phyloP scores from a whole-genome alignment of 2,888 invertebrate species.

The Xanthia togata region DNA sequence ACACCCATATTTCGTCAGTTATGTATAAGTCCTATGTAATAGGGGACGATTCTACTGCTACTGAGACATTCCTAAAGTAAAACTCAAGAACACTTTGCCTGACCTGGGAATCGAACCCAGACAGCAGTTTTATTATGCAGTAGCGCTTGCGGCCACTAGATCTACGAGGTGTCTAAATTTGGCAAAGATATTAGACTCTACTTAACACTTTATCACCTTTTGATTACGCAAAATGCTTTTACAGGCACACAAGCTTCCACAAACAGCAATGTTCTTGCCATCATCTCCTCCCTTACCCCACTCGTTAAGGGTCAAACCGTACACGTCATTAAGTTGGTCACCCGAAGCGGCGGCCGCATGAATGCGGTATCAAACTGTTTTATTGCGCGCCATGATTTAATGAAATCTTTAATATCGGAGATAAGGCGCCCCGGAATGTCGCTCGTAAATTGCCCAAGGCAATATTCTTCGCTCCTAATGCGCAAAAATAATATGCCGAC shows the following conservation, averaged over 20 bases:
- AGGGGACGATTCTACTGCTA: too few species aligned
- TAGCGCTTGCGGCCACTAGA: too few species aligned
- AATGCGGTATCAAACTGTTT: constrained; percentile 90
- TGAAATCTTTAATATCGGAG: constrained; percentile 90
- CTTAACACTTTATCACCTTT: too few species aligned
- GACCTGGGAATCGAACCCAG: too few species aligned
- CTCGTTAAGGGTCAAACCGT: constrained; percentile 78
- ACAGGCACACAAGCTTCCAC: background rate
- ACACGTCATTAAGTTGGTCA: constrained; percentile 87
- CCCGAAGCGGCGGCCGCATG: constrained; percentile 81
- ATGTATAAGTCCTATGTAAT: too few species aligned
- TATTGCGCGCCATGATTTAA: constrained; percentile 89
- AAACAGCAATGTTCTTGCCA: background rate
- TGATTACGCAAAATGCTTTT: background rate
- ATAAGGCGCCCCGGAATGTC: constrained; percentile 82
- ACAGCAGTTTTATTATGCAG: too few species aligned
- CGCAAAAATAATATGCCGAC: constrained; percentile 68
- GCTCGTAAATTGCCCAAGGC: constrained; percentile 84
- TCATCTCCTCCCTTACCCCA: constrained; percentile 61
- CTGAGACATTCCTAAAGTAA: too few species aligned
- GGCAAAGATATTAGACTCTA: background rate
- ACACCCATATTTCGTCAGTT: too few species aligned
- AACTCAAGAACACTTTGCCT: too few species aligned
- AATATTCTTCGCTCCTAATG: constrained; percentile 78
- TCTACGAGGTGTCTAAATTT: background rate